A percentile compares a stretch with the other conserved stretches of the same genome.
Evolutionary conservation across 2,888 invertebrate genomes (phyloP).

Genomic region (Byasa hedistus): DNA sequence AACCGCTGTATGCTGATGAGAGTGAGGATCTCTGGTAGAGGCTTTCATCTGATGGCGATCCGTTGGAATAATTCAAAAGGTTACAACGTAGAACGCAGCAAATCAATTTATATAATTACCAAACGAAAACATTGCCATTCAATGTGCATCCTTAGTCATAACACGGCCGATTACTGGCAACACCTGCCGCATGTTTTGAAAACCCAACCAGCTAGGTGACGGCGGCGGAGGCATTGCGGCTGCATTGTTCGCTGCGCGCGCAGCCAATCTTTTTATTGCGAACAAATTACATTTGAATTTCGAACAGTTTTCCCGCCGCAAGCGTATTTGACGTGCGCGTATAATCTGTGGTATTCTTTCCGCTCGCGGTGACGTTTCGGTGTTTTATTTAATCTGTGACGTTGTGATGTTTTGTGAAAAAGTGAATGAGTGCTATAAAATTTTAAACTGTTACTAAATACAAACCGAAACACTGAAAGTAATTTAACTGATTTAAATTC

Average conservation of each 20-base stretch:
- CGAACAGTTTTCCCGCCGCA: neutral
- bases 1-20: too few relatives aligned
- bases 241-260: slow-evolving; percentile 20
- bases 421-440: too few relatives aligned
- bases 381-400: too few relatives aligned
- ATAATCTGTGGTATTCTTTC: neutral
- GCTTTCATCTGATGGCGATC: too few relatives aligned
- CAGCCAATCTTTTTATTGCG: neutral
- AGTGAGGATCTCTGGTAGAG: too few relatives aligned
- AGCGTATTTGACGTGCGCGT: neutral
- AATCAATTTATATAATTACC: slow-evolving; percentile 10
- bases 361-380: too few relatives aligned
- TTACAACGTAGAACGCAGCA: too few relatives aligned
- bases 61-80: too few relatives aligned
- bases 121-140: slow-evolving; percentile 26
- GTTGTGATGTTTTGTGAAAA: too few relatives aligned
- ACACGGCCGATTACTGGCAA: slow-evolving; percentile 15
- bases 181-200: slow-evolving; percentile 31
- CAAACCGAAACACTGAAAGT: too few relatives aligned
- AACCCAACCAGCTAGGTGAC: slow-evolving; percentile 15
- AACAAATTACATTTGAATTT: neutral
- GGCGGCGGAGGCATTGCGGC: slow-evolving; percentile 1
- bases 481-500: too few relatives aligned
- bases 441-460: neutral
- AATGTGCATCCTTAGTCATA: slow-evolving; percentile 27